These are phyloP conservation scores for Arctopsyche grandis DNA, from an alignment of 1,140 invertebrate species.

Conservation along the genomic window DNA sequence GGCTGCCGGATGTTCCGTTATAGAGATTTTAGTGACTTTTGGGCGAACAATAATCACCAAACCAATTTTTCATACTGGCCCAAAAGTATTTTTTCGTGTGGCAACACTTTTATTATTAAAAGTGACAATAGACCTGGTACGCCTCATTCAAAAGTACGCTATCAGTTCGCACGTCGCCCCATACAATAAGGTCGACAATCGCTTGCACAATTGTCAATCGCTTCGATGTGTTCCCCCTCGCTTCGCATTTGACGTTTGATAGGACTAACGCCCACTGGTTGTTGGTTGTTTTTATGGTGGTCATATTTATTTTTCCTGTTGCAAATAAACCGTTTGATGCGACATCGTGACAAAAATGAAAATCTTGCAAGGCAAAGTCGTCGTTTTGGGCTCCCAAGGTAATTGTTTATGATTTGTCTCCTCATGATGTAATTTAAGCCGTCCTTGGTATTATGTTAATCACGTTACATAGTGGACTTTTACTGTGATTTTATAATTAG, in stretches of 20 bases:
- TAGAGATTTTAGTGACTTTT: too few relatives aligned
- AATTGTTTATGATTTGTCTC: constrained; percentile 53
- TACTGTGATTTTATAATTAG: neutral
- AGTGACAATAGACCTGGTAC: too few relatives aligned
- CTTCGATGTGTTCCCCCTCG: neutral
- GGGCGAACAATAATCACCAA: too few relatives aligned
- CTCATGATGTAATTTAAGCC: constrained; percentile 11
- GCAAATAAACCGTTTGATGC: neutral
- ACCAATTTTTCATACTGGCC: too few relatives aligned
- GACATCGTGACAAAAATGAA: constrained; percentile 65
- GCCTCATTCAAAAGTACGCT: too few relatives aligned
- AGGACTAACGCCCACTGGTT: neutral
- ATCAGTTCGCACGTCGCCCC: too few relatives aligned
- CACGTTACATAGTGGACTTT: neutral
- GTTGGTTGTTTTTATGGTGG: neutral
- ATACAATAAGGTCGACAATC: neutral
- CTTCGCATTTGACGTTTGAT: neutral
- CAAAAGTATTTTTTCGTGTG: too few relatives aligned
- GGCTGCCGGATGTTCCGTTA: too few relatives aligned
- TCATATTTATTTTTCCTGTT: neutral
- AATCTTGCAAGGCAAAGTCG: constrained; percentile 83
- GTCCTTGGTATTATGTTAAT: constrained; percentile 13
- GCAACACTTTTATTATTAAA: too few relatives aligned
- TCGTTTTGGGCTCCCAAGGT: constrained; percentile 85
- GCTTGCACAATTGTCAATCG: neutral